Conservation (phyloP, 2,113 vertebrate genomes). For the Neofelis nebulosa region DNA sequence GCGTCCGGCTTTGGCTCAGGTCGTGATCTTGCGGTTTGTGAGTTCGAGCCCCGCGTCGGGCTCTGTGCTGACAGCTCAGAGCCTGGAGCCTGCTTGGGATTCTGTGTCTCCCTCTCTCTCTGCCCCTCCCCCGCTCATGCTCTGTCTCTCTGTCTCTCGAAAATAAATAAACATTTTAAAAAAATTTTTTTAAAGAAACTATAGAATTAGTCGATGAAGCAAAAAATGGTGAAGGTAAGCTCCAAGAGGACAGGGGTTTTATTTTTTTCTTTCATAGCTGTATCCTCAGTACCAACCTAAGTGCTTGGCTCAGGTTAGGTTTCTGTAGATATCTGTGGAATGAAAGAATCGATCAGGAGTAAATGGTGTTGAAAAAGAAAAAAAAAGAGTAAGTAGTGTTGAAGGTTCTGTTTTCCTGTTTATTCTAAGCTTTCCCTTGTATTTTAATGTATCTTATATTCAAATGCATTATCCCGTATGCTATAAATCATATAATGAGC, state of each 20-base stretch:
- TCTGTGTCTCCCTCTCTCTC: too few species aligned
- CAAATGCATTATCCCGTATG: neutral
- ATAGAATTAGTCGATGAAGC: neutral
- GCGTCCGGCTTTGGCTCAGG: too few species aligned
- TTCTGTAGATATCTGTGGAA: neutral
- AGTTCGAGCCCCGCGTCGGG: too few species aligned
- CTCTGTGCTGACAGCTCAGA: too few species aligned
- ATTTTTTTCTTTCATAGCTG: neutral
- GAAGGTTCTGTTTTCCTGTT: neutral
- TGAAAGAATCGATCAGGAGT: neutral
- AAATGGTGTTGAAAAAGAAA: neutral
- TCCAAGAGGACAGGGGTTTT: neutral
- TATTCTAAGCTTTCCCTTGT: neutral
- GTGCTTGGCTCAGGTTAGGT: neutral
- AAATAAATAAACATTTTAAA: too few species aligned
- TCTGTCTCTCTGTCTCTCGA: too few species aligned
- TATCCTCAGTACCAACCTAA: rapidly evolving
- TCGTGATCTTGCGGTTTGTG: too few species aligned
- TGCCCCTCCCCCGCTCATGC: too few species aligned
- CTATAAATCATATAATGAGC: neutral
- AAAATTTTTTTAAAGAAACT: neutral
- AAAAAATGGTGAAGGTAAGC: neutral
- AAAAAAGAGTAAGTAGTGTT: neutral
- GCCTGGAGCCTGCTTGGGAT: too few species aligned
- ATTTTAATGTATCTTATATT: neutral